Base-by-base conservation (phyloP, 1,140 invertebrate genomes). In the Polypedilum vanderplanki region DNA sequence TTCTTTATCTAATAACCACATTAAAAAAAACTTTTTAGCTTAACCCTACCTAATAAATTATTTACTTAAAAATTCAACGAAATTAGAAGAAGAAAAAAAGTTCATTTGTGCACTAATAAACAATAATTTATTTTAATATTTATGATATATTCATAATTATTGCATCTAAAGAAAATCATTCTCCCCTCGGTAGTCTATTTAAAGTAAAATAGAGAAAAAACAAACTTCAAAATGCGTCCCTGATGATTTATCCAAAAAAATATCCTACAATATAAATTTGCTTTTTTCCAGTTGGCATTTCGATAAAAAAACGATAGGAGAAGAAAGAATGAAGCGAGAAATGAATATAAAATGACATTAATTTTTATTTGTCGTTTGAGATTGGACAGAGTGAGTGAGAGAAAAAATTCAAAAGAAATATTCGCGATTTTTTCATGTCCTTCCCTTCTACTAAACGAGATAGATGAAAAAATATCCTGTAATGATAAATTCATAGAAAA, bases 291-390 rank as follows among this genome's bases (percentile, higher is more conserved):
- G 65, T 9, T 70, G 65, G 65, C 65, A 57, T 57, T 57, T 57
- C 46, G 46, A 57, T 57, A 57, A 57, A 57, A 15, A 57, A 57
- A 57, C n/a, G 24, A 33, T 33, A 33, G 24, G 24, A 33, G 24
- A 33, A 33, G 24, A 33, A 33, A 33, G 24, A 33, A 33, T 33
- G 24, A 33, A 33, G 24, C 24, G 24, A 33, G 5, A 33, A 33
- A 33, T 33, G 46, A 57, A 70, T 70, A 20, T 20, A 70, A 70
- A 70, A 70, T 20, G 20, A 70, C 65, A 70, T 70, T 20, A 70
- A 70, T 70, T 70, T 70, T 70, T 70, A 70, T 70, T 70, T 70
- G 65, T 70, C 65, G 65, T 22, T 70, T 22, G 65, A 70, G 65
- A 57, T 57, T 57, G 46, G 46, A 12, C 46, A 57, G 46, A 57